Evolutionary conservation across 2,113 vertebrate species (phyloP), one percentile per base, ranked within the genome.

Genomic region (Cephalopterus ornatus): DNA sequence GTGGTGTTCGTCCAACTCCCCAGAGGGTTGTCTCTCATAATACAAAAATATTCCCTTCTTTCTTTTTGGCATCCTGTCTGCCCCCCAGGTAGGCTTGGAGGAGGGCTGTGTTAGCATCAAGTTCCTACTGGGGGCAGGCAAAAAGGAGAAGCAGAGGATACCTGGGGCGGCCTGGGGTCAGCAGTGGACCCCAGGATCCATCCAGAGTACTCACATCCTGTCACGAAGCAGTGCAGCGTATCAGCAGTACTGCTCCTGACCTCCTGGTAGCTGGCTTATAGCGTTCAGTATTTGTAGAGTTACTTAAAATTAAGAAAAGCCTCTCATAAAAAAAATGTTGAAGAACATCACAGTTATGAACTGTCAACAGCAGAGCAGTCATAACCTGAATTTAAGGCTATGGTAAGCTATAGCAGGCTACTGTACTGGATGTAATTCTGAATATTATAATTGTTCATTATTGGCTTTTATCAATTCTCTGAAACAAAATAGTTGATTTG

Each of bases 1-100:
- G 37, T 14, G 12, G 5, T 90, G 49, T 0, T 1, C 6, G 0
- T 44, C 53, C 3, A 4, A 0, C 26, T 70, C 58, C 46, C 37
- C 0, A 1, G 83, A 71, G 59, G 50, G 21, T 33, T 0, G 2
- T 8, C 55, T 88, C 46, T n/a, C n/a, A n/a, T n/a, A n/a, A n/a
- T n/a, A 66, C 42, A 94, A 92, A 71, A 70, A 27, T 42, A 46
- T 66, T 86, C 42, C 26, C 68, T 70, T 39, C 55, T 18, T 47
- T 66, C 37, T 19, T 58, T 30, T 26, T 70, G 39, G 27, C 61
- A 53, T 50, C 30, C n/a, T 62, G 6, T 44, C 16, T 79, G 14
- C 15, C 14, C 46, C 28, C 8, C 1, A 73, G n/a, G 13, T 6
- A 44, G 50, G 9, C 12, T 79, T 1, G 0, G 0, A 63, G 56